Base-by-base conservation (phyloP, 2,113 vertebrate genomes). In the Triplophysa rosa region DNA sequence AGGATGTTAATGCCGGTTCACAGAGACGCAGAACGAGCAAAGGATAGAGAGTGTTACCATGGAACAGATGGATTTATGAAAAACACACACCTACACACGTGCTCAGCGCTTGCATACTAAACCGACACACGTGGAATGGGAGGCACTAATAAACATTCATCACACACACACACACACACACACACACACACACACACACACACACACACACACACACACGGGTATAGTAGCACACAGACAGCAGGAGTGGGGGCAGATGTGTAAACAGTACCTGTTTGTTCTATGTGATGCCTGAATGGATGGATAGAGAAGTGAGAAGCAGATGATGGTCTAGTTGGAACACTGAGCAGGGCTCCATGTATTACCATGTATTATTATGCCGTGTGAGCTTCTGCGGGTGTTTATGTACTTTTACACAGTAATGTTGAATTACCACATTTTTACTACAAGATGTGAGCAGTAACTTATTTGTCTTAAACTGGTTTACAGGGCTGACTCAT, bases 181-280 rank as follows among this genome's bases (percentile, higher is more conserved):
- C 37, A 72, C 72, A 67, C 29, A 73, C 37, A 72, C 72, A 67
- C 29, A 73, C 37, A 72, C 72, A 67, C 29, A 73, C 37, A 72
- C 72, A 67, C 29, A 73, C 37, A 72, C 72, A 67, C 29, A 73
- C 37, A 72, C 72, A 67, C 72, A 67, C 64, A 81, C 68, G 78
- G 68, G 58, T 70, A 65, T 75, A 80, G 69, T 64, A 59, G 64
- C 37, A 56, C 68, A 24, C 73, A 52, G 80, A 66, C 74, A 68
- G 63, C 62, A 79, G 76, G 76, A 74, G 75, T 59, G 73, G 75
- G 72, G 79, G 71, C 84, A 85, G 84, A 85, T 85, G 84, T 83
- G 84, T 85, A 83, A 85, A 85, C 79, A 85, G 14, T 40, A 56
- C 40, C 78, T 85, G 84, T 85, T 85, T 85, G 82, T 80, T 85